Percentiles rank a stretch among this genome's conserved stretches.
Evolutionary conservation across 2,797 vertebrate genomes (phyloP).

Genomic region (Gila robusta): DNA sequence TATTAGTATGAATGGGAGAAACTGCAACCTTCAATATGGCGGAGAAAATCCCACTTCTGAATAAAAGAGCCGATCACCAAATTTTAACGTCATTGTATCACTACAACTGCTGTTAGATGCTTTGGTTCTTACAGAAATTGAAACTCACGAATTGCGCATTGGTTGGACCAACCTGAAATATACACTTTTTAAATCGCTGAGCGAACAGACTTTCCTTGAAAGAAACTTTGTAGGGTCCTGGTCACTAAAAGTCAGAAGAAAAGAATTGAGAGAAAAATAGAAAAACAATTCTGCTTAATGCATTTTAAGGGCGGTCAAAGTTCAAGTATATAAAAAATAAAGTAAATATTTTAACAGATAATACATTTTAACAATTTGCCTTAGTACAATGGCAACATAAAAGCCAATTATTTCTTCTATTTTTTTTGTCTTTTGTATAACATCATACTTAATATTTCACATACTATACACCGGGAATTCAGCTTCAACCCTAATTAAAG

Average conservation of each 20-base stretch:
- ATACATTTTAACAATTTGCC: not conserved
- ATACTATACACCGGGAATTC: not conserved
- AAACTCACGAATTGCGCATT: not conserved
- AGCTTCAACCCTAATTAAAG: not conserved
- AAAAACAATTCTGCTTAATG: not conserved
- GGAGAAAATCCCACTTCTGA: not conserved
- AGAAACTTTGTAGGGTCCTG: not conserved
- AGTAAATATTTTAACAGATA: not conserved
- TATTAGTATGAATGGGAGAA: not conserved
- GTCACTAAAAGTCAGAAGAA: not conserved
- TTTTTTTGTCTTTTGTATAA: not conserved
- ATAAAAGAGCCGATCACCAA: not conserved
- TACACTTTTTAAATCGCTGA: not conserved
- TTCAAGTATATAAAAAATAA: not conserved
- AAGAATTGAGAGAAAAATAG: not conserved
- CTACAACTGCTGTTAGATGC: not conserved
- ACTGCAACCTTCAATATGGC: not conserved
- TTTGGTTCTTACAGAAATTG: not conserved
- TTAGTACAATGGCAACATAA: not conserved
- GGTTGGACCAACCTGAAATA: not conserved
- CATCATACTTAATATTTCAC: not conserved
- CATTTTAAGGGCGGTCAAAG: not conserved
- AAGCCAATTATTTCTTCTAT: not conserved
- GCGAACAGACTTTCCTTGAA: not conserved
- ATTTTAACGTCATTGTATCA: not conserved